Percentiles rank a stretch among this genome's conserved stretches.
Evolutionary conservation across 2,113 vertebrate genomes (phyloP).

Genomic region (Fulmarus glacialis): DNA sequence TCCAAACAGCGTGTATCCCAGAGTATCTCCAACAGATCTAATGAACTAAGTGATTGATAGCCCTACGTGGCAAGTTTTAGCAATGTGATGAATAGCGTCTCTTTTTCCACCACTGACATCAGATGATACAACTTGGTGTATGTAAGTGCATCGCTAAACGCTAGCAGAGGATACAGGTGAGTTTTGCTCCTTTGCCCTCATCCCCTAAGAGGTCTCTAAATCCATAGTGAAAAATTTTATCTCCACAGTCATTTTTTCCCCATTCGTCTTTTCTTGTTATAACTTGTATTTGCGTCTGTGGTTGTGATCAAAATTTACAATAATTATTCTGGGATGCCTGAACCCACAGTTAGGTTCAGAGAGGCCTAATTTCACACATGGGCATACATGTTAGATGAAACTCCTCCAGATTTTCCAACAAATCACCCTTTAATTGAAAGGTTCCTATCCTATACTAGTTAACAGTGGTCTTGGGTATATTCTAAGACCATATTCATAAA

Average conservation of each 20-base stretch:
- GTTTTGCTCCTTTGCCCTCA: background rate
- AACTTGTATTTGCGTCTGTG: background rate
- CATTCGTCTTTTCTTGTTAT: background rate
- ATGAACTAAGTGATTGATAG: background rate
- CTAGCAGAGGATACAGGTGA: background rate
- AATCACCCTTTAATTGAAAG: background rate
- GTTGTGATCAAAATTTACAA: background rate
- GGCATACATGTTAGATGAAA: background rate
- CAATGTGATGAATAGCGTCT: background rate
- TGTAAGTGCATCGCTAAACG: background rate
- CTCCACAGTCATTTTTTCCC: background rate
- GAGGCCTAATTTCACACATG: background rate
- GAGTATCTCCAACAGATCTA: background rate
- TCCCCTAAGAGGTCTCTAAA: background rate
- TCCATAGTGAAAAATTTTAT: background rate
- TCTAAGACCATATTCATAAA: background rate
- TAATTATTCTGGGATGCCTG: background rate
- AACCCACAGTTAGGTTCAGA: background rate
- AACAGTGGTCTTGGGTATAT: background rate
- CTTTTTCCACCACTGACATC: background rate
- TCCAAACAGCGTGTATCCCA: background rate
- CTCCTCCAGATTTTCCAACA: background rate
- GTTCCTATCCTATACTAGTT: background rate
- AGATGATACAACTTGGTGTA: background rate
- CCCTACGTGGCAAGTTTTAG: background rate